These are phyloP conservation scores for Acanthosoma haemorrhoidale DNA, from an alignment of 2,888 invertebrate genomes.

Conservation along the genomic window DNA sequence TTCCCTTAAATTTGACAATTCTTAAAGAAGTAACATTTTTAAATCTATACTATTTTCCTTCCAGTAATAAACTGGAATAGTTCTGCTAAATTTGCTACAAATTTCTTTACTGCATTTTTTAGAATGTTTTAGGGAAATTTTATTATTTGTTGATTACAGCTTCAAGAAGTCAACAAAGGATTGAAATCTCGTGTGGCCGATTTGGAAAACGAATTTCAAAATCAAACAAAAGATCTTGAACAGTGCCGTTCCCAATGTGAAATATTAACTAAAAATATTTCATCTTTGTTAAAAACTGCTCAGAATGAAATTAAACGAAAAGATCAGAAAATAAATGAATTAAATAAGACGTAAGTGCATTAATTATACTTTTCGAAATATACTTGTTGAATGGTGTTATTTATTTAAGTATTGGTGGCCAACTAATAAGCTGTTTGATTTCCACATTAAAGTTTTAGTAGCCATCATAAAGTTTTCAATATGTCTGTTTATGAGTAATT, in stretches of 20 bases:
- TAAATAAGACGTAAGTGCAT: conserved; percentile 36
- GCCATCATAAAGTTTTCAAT: too few relatives aligned
- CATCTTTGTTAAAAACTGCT: conserved; percentile 39
- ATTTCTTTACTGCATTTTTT: too few relatives aligned
- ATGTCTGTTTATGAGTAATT: too few relatives aligned
- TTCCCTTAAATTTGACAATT: too few relatives aligned
- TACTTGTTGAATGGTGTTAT: neutral
- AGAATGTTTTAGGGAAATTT: too few relatives aligned
- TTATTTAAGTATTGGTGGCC: neutral
- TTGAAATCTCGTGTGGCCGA: conserved; percentile 10
- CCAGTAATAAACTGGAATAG: too few relatives aligned
- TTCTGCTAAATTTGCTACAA: too few relatives aligned
- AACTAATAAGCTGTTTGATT: too few relatives aligned
- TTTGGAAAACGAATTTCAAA: conserved; percentile 21
- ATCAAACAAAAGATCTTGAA: conserved; percentile 32
- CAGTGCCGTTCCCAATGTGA: conserved; percentile 27
- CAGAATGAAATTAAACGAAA: conserved; percentile 38
- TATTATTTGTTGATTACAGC: conserved; percentile 25
- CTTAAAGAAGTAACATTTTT: too few relatives aligned
- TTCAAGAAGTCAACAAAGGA: conserved; percentile 24
- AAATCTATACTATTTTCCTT: too few relatives aligned
- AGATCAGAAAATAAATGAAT: conserved; percentile 37
- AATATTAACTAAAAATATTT: conserved; percentile 34
- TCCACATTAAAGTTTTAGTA: too few relatives aligned
- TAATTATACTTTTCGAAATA: neutral